A percentile compares a stretch with the other conserved stretches of the same genome.
These are phyloP conservation scores for Picus viridis DNA, from an alignment of 2,797 vertebrate species.

Conservation along the genomic window DNA sequence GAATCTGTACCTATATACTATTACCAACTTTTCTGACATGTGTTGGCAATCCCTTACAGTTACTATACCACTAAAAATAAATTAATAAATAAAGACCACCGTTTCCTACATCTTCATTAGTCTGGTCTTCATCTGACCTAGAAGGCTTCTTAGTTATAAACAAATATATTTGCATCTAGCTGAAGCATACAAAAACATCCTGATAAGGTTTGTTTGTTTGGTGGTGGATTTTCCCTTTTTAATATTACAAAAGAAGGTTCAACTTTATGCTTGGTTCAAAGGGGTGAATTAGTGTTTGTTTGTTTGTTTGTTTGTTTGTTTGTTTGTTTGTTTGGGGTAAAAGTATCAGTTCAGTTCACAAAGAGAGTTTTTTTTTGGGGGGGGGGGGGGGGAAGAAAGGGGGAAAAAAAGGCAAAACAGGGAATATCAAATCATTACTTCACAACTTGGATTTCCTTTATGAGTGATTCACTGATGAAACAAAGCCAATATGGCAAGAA, in stretches of 20 bases:
- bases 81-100: background rate
- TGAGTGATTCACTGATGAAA: conserved; percentile 22
- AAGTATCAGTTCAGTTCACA: background rate
- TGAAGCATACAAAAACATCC: background rate
- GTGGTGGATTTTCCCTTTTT: too few relatives aligned
- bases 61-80: background rate
- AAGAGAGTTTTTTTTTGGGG: background rate
- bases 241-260: background rate
- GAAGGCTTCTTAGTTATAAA: background rate
- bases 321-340: background rate
- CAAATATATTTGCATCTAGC: background rate
- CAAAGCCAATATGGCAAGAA: conserved; percentile 17
- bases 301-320: background rate
- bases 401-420: background rate
- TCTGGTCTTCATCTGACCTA: background rate
- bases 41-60: background rate
- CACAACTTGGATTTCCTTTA: conserved; percentile 36
- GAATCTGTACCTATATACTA: background rate
- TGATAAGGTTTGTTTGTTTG: background rate
- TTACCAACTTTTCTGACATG: background rate
- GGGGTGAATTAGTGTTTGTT: background rate
- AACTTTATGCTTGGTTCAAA: background rate
- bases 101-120: background rate
- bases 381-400: background rate
- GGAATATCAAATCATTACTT: conserved; percentile 24